phyloP scores from a whole-genome alignment of 2,888 invertebrate genomes.

The Lochmaea capreae region DNA sequence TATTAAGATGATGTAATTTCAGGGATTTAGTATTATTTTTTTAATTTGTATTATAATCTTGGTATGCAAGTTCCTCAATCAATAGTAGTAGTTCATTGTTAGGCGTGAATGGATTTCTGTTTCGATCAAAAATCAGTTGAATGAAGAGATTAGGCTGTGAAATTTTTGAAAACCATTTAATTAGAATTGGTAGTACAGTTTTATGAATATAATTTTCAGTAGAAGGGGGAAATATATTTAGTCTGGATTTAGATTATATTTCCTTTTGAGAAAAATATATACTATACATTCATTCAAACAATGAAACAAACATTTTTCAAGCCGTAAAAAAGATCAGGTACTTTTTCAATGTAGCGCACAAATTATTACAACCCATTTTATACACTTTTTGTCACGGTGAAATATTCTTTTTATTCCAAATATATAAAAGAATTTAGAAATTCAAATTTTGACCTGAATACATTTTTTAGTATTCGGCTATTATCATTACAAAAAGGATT shows the following conservation, averaged over 20 bases:
- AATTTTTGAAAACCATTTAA: slow-evolving; percentile 10
- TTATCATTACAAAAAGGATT: slow-evolving; percentile 2
- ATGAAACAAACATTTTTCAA: background rate
- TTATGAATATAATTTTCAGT: background rate
- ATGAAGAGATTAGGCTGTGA: slow-evolving; percentile 32
- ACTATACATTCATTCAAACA: background rate
- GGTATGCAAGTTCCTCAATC: slow-evolving; percentile 66
- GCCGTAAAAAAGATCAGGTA: background rate
- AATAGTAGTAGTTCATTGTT: slow-evolving; percentile 52
- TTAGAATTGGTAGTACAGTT: background rate
- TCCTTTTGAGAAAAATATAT: background rate
- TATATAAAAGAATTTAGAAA: slow-evolving; percentile 7
- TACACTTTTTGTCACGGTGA: background rate
- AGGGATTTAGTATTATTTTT: slow-evolving; percentile 56
- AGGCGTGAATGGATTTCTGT: slow-evolving; percentile 46
- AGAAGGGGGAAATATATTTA: too few relatives aligned
- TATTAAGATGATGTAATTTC: slow-evolving; percentile 38
- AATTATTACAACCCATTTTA: background rate
- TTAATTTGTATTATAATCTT: slow-evolving; percentile 53
- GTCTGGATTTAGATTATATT: too few relatives aligned
- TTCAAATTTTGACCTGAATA: slow-evolving; percentile 14
- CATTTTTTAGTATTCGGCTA: slow-evolving; percentile 1
- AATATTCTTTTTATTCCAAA: slow-evolving; percentile 3
- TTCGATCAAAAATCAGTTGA: slow-evolving; percentile 45
- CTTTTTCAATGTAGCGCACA: background rate